Evolutionary conservation across 2,113 vertebrate species (phyloP).

Genomic region (Aplodontia rufa): DNA sequence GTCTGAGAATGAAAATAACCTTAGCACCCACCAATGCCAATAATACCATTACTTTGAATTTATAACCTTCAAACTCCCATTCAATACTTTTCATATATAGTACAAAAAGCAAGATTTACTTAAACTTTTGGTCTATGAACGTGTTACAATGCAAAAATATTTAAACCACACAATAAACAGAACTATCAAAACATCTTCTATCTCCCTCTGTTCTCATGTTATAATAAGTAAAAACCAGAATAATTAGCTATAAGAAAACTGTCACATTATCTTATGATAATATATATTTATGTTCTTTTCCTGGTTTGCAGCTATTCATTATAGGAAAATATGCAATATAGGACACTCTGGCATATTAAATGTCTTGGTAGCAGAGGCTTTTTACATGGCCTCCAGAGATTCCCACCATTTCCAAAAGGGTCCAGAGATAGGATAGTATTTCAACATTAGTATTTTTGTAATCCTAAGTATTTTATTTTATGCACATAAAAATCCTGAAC

Average conservation of each 20-base stretch:
- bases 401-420: background rate
- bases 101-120: background rate
- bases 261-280: background rate
- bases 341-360: background rate
- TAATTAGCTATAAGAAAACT: background rate
- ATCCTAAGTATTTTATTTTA: conserved; percentile 44
- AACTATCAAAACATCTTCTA: background rate
- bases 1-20: background rate
- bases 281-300: background rate
- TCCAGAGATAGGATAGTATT: background rate
- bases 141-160: conserved; percentile 18
- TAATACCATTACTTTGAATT: conserved; percentile 40
- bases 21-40: background rate
- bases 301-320: background rate
- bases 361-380: background rate
- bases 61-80: background rate
- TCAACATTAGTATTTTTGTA: background rate
- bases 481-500: background rate
- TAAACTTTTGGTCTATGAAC: background rate
- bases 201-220: background rate
- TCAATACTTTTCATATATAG: background rate
- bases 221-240: conserved; percentile 13
- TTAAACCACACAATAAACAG: conserved; percentile 11
- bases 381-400: background rate
- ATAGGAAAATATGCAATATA: background rate